Evolutionary conservation across 1,140 invertebrate species (phyloP), one percentile per base, ranked within the genome.

Genomic region (Macrosteles quadrilineatus): DNA sequence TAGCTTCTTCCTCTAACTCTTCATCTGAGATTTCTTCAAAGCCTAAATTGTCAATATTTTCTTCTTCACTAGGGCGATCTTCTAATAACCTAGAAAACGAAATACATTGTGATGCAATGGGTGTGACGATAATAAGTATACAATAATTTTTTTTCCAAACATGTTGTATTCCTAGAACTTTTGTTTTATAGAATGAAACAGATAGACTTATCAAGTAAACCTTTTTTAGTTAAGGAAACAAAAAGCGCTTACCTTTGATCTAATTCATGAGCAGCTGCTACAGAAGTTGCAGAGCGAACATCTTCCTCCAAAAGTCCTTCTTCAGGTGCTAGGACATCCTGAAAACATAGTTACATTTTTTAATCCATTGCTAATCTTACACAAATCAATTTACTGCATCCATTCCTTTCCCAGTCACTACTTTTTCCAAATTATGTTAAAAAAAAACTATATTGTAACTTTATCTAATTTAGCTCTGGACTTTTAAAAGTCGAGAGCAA

Each of bases 11-110:
- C 77, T 93, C 92, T 6, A 94, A 79, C 78, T 95, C 92, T 69
- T 93, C 92, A 80, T 95, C 92, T 23, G 92, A 94, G 74, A 94
- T 94, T 83, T 94, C 92, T 81, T 95, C 92, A 82, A 95, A 94
- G 74, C 93, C 92, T 78, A 94, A 86, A 73, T 89, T 85, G 71
- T 90, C 86, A 79, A 88, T 88, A 72, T 90, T 87, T 71, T 91
- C 89, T 45, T 89, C 88, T 74, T 88, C 87, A 55, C 86, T 80
- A 50, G 77, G 53, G 29, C 73, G 57, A n/a, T 67, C 63, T 55
- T 73, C 68, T 11, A 67, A 23, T 30, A 70, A 63, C 31, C 72
- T 73, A 36, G 14, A 4, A 36, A n/a, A n/a, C n/a, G n/a, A n/a
- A 30, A 45, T 53, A 72, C n/a, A n/a, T n/a, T n/a, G n/a, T n/a